These are phyloP conservation scores for Vultur gryphus DNA, from an alignment of 2,797 vertebrate species.

Conservation along the genomic window DNA sequence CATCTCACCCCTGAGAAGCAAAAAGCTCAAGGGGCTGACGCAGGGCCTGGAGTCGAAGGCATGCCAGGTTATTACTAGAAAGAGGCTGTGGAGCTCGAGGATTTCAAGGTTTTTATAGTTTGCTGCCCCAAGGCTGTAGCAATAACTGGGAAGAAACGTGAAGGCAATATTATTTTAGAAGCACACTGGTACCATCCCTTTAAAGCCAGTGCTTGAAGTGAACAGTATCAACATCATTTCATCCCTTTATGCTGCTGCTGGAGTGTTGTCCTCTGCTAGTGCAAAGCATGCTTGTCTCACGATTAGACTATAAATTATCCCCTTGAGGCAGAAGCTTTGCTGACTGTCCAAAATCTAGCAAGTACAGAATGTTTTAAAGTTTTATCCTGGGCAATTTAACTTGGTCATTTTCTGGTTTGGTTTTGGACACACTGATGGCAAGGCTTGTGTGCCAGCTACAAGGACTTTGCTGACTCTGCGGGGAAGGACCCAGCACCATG, in stretches of 20 bases:
- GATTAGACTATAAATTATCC: background rate
- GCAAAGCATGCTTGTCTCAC: rapidly evolving
- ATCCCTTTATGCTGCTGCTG: background rate
- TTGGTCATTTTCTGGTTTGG: background rate
- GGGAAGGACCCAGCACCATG: background rate
- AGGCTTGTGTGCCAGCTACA: background rate
- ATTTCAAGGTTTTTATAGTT: background rate
- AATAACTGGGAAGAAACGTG: background rate
- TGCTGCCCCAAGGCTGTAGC: background rate
- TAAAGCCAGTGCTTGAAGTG: background rate
- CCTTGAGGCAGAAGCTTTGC: background rate
- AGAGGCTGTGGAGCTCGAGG: background rate
- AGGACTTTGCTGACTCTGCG: background rate
- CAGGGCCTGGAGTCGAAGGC: background rate
- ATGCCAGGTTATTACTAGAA: background rate
- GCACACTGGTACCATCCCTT: background rate
- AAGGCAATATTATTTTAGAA: background rate
- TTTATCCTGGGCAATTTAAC: background rate
- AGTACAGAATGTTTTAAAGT: background rate
- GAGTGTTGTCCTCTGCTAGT: background rate
- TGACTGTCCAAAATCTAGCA: background rate
- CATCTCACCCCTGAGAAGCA: background rate
- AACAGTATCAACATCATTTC: rapidly evolving
- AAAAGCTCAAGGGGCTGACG: background rate
- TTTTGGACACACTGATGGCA: background rate